phyloP scores from a whole-genome alignment of 2,113 vertebrate genomes.

The Calyptomena viridis region DNA sequence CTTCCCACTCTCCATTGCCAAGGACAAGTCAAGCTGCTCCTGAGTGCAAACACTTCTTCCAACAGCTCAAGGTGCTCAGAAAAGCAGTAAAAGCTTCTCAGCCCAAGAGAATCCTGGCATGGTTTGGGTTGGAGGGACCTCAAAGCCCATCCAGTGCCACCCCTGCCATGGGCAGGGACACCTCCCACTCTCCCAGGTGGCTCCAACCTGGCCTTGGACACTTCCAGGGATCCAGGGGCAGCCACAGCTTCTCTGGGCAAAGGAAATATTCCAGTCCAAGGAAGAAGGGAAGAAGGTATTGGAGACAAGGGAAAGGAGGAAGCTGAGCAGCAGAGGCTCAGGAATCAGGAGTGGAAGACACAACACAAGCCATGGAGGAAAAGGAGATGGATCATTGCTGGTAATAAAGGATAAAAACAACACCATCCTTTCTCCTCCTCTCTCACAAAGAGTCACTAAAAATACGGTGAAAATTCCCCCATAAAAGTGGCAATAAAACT shows the following conservation, averaged over 20 bases:
- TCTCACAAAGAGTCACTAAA: neutral
- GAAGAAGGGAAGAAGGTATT: fast-evolving
- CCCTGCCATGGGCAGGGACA: neutral
- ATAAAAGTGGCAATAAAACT: neutral
- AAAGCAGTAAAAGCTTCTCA: neutral
- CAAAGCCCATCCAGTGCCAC: fast-evolving
- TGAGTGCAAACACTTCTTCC: neutral
- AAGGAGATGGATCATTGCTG: neutral
- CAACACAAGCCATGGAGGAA: neutral
- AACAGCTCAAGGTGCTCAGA: fast-evolving
- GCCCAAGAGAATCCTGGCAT: neutral
- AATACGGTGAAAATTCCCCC: neutral
- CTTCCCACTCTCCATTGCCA: neutral
- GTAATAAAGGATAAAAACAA: neutral
- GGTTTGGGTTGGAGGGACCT: neutral
- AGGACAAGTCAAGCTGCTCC: neutral
- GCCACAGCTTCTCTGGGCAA: neutral
- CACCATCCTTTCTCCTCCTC: neutral
- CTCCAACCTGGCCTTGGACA: neutral
- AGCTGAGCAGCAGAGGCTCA: too few species aligned
- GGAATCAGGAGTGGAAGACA: neutral
- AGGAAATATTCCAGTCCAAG: neutral
- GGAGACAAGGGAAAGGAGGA: neutral
- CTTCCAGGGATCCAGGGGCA: neutral
- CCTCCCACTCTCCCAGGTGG: neutral